Base-by-base conservation (phyloP, 1,140 invertebrate genomes). In the Anastrepha ludens region DNA sequence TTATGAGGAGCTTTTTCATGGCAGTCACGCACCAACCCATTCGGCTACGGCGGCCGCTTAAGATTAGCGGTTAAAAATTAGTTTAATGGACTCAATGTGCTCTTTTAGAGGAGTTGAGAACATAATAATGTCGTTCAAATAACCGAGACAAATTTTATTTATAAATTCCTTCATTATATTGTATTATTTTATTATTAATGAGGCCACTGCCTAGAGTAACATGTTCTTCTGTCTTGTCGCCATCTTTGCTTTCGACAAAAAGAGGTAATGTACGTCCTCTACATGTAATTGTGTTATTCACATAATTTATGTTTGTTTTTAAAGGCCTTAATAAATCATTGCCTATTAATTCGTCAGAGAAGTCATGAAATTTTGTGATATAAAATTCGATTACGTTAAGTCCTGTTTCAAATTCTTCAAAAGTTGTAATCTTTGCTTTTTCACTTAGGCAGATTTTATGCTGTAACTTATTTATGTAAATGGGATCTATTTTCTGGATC, bases 321-420 rank as follows among this genome's bases (percentile, higher is more conserved):
- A 87, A 41, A 11, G 62, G 44, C 17, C 64, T 70, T n/a, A 87
- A 50, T 11, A 87, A 29, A 70, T 87, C 41, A 29, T 70, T 87
- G 0, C 44, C 86, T n/a, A 64, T 55, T 65, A 85, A 20, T 5
- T 39, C 64, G 29, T 60, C 55, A 8, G 29, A 86, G n/a, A 74
- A 86, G 11, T 74, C 60, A 47, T 86, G 59, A 15, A 65, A 70
- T 62, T 41, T 55, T 15, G 59, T 74, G 60, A 86, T 86, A 50
- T 70, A 89, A 65, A 88, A 62, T 85, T 85, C 60, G n/a, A 88
- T 39, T 15, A 65, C n/a, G 2, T 29, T 20, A 7, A 64, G n/a
- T 65, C n/a, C 4, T 11, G 59, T 41, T 41, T 9, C 58, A 87
- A 87, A 87, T 87, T 70, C 86, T 55, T n/a, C 50, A 58, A 87